Base-by-base conservation (phyloP, 64 coral and sea anemone genomes). In the Porites australiensis region DNA sequence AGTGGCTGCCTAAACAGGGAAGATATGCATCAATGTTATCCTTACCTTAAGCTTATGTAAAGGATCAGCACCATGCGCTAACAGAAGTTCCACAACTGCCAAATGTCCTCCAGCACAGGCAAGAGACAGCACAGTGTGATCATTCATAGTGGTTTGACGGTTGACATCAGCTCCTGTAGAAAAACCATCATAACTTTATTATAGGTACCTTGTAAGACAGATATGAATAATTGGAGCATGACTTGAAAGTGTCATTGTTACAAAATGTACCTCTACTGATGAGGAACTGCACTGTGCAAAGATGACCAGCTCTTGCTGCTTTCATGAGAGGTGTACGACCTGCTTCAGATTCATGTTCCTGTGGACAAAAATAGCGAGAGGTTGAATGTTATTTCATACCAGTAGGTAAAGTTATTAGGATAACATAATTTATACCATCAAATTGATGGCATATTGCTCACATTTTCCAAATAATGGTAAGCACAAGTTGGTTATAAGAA, bases 311-410 rank as follows among this genome's bases (percentile, higher is more conserved):
- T 82, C 98, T 88, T 20, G 98, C 98, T 72, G 98, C 98, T 70
- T 99, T 99, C 98, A 99, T 99, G n/a, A 99, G 57, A 0, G 98
- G 98, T 83, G 98, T 99, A n/a, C 98, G 90, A 9, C 98, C 98
- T 83, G 94, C 98, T 89, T 99, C 98, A 89, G 98, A 99, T 68
- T 99, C 94, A 45, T 99, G 98, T 47, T 99, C 98, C 96, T 98
- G 43, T 21, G 54, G 60, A 22, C 15, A 84, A 58, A 50, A 11
- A 68, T n/a, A 86, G 9, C 44, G 13, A 44, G 27, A 37, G 27
- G 27, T 37, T 37, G 27, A 37, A 37, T 37, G 27, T 37, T 37
- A 37, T 37, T 37, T 37, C 27, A 37, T 37, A 37, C 27, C 1
- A 1, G 27, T 37, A 37, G 27, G 0, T 37, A 37, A 37, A 37